Percentiles rank a stretch among this genome's conserved stretches.
phyloP scores from a whole-genome alignment of 2,113 vertebrate species.

The Nycticebus coucang region DNA sequence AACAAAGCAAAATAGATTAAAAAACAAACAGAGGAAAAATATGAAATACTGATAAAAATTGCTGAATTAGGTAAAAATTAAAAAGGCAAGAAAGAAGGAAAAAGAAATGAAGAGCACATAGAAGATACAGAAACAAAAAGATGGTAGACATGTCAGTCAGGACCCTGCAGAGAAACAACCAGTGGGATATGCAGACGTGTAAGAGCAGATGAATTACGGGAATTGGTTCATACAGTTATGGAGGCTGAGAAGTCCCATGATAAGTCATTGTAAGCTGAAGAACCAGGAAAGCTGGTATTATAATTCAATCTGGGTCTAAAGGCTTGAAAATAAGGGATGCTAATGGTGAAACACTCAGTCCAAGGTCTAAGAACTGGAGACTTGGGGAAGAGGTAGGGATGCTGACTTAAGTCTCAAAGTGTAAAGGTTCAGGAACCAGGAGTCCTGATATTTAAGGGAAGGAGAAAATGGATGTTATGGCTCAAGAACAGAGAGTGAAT shows the following conservation, averaged over 20 bases:
- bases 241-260: background rate
- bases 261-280: background rate
- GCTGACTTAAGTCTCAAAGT: background rate
- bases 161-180: background rate
- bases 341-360: background rate
- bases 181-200: too few relatives aligned
- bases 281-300: background rate
- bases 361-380: background rate
- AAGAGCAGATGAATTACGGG: too few relatives aligned
- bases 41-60: background rate
- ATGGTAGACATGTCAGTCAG: background rate
- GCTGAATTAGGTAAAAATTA: background rate
- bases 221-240: background rate
- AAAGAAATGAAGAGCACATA: background rate
- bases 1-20: background rate
- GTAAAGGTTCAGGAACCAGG: background rate
- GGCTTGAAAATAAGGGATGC: background rate
- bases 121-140: background rate
- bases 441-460: background rate
- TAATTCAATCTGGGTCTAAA: background rate
- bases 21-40: background rate
- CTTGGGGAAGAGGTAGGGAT: too few relatives aligned
- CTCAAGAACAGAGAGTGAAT: background rate
- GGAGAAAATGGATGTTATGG: background rate
- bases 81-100: background rate